A percentile compares a stretch with the other conserved stretches of the same genome.
These are phyloP conservation scores for Coleophora deauratella DNA, from an alignment of 2,888 invertebrate genomes.

Conservation along the genomic window DNA sequence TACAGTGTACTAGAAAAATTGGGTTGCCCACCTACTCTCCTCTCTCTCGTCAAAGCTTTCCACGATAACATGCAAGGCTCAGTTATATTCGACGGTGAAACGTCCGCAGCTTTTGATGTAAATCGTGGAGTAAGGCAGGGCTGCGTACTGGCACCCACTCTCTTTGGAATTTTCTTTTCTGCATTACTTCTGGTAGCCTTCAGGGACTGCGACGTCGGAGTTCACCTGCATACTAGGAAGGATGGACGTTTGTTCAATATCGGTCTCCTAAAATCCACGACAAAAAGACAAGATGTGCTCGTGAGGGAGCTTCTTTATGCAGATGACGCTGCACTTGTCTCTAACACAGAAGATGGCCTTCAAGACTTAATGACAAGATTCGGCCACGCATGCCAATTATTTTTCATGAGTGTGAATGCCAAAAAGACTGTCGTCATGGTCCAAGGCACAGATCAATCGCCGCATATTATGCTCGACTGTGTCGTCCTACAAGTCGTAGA, in stretches of 20 bases:
- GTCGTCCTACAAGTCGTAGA: too few species aligned
- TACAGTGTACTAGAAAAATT: not conserved
- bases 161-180: not conserved
- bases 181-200: not conserved
- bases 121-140: not conserved
- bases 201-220: not conserved
- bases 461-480: too few species aligned
- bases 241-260: conserved; percentile 3
- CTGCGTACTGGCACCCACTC: not conserved
- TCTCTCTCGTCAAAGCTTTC: not conserved
- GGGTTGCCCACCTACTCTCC: not conserved
- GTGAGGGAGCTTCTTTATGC: conserved; percentile 1
- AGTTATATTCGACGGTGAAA: not conserved
- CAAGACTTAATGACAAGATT: not conserved
- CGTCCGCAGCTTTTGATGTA: not conserved
- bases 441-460: too few species aligned
- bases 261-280: not conserved
- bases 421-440: too few species aligned
- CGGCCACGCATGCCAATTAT: too few species aligned
- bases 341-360: not conserved
- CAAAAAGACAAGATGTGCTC: not conserved
- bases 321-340: conserved; percentile 2
- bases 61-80: not conserved
- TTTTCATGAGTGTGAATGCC: too few species aligned
- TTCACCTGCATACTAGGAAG: conserved; percentile 1